Evolutionary conservation across 1,140 invertebrate genomes (phyloP).

Genomic region (Bombus sylvicola): DNA sequence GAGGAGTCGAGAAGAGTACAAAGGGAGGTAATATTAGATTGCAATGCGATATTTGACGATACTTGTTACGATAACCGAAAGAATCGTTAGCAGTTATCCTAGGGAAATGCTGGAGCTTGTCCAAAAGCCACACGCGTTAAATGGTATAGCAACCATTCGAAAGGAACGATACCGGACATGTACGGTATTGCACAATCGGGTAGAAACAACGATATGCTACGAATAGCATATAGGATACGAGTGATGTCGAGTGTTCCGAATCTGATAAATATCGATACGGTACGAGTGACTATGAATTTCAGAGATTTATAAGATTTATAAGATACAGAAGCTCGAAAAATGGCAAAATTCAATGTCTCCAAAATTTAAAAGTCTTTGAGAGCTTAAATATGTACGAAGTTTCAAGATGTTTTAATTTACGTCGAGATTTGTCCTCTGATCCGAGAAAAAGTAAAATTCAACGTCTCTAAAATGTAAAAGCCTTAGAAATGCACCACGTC

Average conservation of each 20-base stretch:
- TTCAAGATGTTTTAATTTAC: not conserved
- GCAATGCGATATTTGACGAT: not conserved
- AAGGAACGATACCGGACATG: not conserved
- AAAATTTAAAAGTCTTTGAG: not conserved
- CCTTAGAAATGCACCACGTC: too few species aligned
- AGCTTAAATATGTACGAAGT: not conserved
- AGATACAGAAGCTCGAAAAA: too few species aligned
- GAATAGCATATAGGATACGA: not conserved
- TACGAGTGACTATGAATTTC: too few species aligned
- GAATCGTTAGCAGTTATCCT: conserved; percentile 17
- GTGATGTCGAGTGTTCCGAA: not conserved
- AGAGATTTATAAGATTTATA: too few species aligned
- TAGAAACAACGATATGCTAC: not conserved
- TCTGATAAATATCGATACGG: not conserved
- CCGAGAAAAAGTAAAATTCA: too few species aligned
- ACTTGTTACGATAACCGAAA: not conserved
- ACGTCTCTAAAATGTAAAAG: too few species aligned
- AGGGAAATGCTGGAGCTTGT: not conserved
- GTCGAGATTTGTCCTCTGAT: too few species aligned
- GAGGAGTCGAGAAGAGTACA: not conserved
- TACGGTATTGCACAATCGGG: not conserved
- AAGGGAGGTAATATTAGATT: not conserved
- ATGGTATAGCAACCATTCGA: not conserved
- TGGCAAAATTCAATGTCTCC: too few species aligned
- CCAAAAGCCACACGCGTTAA: not conserved